Evolutionary conservation across 2,113 vertebrate species (phyloP).

Genomic region (Rhea pennata): DNA sequence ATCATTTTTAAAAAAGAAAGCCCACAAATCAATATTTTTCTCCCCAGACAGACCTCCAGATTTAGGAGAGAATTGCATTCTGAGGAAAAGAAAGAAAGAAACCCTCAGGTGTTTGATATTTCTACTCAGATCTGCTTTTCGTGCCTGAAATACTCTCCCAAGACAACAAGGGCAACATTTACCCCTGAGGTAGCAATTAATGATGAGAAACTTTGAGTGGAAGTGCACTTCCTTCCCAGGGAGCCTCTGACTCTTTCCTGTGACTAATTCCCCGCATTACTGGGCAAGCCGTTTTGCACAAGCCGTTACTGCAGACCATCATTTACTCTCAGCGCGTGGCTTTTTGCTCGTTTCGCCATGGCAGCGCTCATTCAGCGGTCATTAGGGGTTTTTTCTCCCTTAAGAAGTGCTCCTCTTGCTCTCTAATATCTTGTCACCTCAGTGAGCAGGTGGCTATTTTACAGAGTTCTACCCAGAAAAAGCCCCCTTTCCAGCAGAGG

Average conservation of each 20-base stretch:
- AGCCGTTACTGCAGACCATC: background rate
- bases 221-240: background rate
- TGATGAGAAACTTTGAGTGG: background rate
- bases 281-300: background rate
- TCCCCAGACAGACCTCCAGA: background rate
- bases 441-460: accelerated
- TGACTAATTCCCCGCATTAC: background rate
- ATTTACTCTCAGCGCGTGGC: background rate
- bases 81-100: background rate
- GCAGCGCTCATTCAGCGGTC: background rate
- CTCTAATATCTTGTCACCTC: background rate
- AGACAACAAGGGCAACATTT: background rate
- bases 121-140: background rate
- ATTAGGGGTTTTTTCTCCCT: too few relatives aligned
- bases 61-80: background rate
- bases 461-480: background rate
- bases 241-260: background rate
- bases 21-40: background rate
- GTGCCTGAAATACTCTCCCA: background rate
- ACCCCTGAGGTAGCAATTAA: background rate
- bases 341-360: background rate
- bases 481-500: background rate
- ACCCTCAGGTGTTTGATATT: background rate
- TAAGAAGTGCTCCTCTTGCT: background rate
- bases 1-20: background rate